phyloP scores from a whole-genome alignment of 1,140 invertebrate species.

The Solen grandis region DNA sequence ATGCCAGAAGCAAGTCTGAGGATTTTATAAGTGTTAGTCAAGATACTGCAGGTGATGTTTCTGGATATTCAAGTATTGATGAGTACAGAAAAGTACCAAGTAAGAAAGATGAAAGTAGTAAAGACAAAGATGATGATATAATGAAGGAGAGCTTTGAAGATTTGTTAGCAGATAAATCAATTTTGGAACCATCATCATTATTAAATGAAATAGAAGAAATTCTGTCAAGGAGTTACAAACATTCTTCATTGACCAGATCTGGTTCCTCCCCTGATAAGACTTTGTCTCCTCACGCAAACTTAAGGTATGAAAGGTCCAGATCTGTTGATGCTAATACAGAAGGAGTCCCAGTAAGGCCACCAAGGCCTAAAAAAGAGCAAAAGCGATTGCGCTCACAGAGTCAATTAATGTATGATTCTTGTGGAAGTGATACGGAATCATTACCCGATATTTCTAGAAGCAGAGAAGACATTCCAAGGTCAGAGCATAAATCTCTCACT shows the following conservation, averaged over 20 bases:
- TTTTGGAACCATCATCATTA: slow-evolving; percentile 49
- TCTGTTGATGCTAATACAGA: slow-evolving; percentile 26
- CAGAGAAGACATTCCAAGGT: slow-evolving; percentile 10
- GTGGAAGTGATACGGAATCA: slow-evolving; percentile 52
- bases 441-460: slow-evolving; percentile 41
- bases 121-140: not conserved
- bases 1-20: too few species aligned
- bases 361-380: slow-evolving; percentile 48
- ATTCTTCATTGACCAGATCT: slow-evolving; percentile 36
- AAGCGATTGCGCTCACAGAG: slow-evolving; percentile 25
- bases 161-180: slow-evolving; percentile 32
- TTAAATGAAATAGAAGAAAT: slow-evolving; percentile 57
- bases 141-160: slow-evolving; percentile 28
- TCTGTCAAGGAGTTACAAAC: slow-evolving; percentile 50
- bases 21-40: too few species aligned
- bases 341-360: slow-evolving; percentile 26
- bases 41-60: too few species aligned
- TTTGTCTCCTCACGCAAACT: slow-evolving; percentile 13
- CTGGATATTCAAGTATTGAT: too few species aligned
- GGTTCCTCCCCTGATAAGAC: slow-evolving; percentile 48
- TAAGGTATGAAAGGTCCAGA: slow-evolving; percentile 2
- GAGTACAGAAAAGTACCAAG: too few species aligned
- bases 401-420: slow-evolving; percentile 33
- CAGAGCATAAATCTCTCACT: slow-evolving; percentile 24
- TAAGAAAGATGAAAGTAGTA: too few species aligned